Conservation (phyloP, 1,140 invertebrate species). For the Leptonema lineaticorne region DNA sequence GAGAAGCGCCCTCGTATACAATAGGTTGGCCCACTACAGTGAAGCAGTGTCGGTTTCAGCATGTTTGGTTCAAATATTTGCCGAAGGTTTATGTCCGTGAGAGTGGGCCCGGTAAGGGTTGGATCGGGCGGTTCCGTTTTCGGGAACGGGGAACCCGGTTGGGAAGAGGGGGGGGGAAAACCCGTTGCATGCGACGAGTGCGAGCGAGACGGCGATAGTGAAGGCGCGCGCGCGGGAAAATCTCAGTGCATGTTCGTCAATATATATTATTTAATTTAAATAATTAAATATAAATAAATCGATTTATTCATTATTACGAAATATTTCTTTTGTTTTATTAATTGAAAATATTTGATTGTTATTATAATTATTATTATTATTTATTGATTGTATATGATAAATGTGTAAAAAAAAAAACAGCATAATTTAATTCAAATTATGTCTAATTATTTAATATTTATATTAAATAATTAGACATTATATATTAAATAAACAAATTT, state of each 20-base stretch:
- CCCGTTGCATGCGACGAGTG: neutral
- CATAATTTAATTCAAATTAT: too few species aligned
- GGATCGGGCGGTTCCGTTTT: neutral
- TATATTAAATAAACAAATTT: too few species aligned
- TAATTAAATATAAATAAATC: neutral
- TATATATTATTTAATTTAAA: neutral
- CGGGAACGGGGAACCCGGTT: neutral
- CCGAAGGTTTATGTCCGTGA: slow-evolving; percentile 30
- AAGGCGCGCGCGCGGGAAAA: slow-evolving; percentile 1
- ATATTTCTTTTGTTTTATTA: too few species aligned
- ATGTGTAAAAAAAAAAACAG: too few species aligned
- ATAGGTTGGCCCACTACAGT: slow-evolving; percentile 26
- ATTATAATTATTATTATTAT: too few species aligned
- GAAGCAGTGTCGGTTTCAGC: slow-evolving; percentile 30
- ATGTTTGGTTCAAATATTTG: slow-evolving; percentile 33
- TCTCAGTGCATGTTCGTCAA: neutral
- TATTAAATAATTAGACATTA: too few species aligned
- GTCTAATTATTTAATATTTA: too few species aligned
- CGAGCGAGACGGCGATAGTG: neutral
- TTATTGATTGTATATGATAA: too few species aligned
- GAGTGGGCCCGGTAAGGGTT: neutral
- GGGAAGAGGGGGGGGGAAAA: neutral
- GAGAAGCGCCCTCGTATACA: slow-evolving; percentile 18
- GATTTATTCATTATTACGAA: too few species aligned
- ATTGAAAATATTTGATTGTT: too few species aligned